Evolutionary conservation across 92 coral and sea anemone species (phyloP).

Genomic region (Siderastrea siderea): DNA sequence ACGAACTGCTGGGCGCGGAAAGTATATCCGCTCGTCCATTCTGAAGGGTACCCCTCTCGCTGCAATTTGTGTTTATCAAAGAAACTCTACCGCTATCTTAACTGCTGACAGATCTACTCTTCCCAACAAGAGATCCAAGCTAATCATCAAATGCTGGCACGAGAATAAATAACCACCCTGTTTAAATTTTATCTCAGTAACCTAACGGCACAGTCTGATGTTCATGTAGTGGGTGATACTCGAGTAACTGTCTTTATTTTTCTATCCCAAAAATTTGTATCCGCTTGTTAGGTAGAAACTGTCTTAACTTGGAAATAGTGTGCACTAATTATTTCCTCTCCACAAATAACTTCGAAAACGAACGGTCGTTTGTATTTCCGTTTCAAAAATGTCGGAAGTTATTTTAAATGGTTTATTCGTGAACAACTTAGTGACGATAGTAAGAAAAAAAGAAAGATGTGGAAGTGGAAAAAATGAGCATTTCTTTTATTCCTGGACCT

Average conservation of each 20-base stretch:
- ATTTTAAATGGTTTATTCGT: conserved; percentile 79
- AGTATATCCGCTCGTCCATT: conserved; percentile 8
- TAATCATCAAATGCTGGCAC: too few species aligned
- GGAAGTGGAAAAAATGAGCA: conserved; percentile 58
- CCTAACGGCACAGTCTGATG: too few species aligned
- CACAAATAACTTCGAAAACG: conserved; percentile 65
- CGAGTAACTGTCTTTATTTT: too few species aligned
- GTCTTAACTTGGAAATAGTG: conserved; percentile 47
- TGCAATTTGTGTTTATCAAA: too few species aligned
- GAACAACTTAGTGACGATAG: conserved; percentile 49
- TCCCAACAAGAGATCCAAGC: too few species aligned
- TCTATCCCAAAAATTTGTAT: background rate
- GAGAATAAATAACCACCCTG: too few species aligned
- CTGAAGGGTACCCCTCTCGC: too few species aligned
- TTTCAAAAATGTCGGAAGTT: conserved; percentile 61
- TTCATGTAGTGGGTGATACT: too few species aligned
- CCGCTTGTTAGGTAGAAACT: conserved; percentile 51
- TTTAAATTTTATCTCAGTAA: too few species aligned
- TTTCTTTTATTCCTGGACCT: conserved; percentile 51
- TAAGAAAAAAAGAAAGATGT: conserved; percentile 30
- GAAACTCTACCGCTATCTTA: too few species aligned
- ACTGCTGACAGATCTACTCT: too few species aligned
- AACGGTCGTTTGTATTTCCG: conserved; percentile 61
- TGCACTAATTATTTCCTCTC: conserved; percentile 78
- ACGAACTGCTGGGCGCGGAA: conserved; percentile 75